These are phyloP conservation scores for Agonopterix subpropinquella DNA, from an alignment of 2,888 invertebrate species.

Conservation along the genomic window DNA sequence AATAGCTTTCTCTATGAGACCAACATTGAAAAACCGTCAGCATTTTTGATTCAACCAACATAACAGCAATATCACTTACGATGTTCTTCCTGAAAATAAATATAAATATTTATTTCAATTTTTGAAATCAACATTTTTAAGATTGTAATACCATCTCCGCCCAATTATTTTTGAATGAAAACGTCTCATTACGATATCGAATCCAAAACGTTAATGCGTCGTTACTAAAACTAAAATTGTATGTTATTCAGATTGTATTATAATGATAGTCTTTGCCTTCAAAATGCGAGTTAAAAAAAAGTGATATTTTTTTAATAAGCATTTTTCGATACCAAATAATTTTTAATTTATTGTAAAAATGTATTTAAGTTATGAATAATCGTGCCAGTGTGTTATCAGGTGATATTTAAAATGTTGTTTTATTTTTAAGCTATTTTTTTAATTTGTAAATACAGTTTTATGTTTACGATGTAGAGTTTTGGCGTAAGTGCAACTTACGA, in stretches of 20 bases:
- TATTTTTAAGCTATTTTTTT: constrained; percentile 1
- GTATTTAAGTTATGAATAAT: constrained; percentile 4
- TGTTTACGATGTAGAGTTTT: too few species aligned
- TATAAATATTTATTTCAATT: not conserved
- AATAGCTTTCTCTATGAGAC: too few species aligned
- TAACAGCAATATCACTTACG: too few species aligned
- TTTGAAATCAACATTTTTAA: not conserved
- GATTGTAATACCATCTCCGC: not conserved
- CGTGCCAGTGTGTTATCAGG: constrained; percentile 44
- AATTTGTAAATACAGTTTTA: not conserved
- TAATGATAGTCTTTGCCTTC: not conserved
- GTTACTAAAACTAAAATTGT: not conserved
- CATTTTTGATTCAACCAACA: too few species aligned
- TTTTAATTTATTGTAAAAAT: constrained; percentile 49
- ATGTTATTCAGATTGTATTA: not conserved
- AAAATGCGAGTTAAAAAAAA: not conserved
- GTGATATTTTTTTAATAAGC: constrained; percentile 16
- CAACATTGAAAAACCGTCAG: too few species aligned
- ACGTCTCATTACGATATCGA: not conserved
- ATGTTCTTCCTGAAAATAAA: not conserved
- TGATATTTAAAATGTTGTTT: constrained; percentile 27
- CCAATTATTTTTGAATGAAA: not conserved
- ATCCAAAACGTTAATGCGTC: not conserved
- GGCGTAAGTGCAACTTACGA: too few species aligned
- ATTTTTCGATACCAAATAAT: constrained; percentile 64